These are phyloP conservation scores for Heloderma charlesbogerti DNA, from an alignment of 2,113 vertebrate genomes.

Conservation along the genomic window DNA sequence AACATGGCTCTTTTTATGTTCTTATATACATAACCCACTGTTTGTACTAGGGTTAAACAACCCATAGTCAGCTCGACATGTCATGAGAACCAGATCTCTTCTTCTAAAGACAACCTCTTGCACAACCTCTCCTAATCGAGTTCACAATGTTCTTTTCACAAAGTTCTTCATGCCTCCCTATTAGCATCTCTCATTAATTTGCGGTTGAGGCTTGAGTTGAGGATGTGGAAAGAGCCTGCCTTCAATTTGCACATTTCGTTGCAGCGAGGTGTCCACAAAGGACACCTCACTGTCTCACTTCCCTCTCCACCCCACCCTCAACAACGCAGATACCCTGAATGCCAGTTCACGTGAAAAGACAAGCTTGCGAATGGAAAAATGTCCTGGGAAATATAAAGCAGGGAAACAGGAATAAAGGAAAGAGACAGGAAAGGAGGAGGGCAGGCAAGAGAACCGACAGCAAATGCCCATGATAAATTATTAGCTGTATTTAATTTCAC, in stretches of 20 bases:
- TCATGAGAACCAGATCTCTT: neutral
- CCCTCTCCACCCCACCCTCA: neutral
- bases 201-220: neutral
- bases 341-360: neutral
- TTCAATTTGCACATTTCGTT: neutral
- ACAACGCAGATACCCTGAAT: neutral
- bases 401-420: neutral
- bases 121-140: neutral
- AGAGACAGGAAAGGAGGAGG: neutral
- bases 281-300: neutral
- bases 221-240: neutral
- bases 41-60: too few relatives aligned
- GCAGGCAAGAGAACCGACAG: neutral
- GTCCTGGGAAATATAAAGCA: neutral
- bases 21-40: too few relatives aligned
- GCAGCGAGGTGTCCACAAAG: neutral
- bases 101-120: neutral
- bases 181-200: neutral
- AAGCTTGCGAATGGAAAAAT: neutral
- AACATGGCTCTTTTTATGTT: too few relatives aligned
- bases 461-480: neutral
- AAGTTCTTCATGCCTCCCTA: neutral
- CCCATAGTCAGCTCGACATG: neutral
- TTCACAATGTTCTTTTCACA: neutral
- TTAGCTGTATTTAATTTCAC: neutral